phyloP scores from a whole-genome alignment of 2,888 invertebrate genomes.

The Oscheius myriophilus region DNA sequence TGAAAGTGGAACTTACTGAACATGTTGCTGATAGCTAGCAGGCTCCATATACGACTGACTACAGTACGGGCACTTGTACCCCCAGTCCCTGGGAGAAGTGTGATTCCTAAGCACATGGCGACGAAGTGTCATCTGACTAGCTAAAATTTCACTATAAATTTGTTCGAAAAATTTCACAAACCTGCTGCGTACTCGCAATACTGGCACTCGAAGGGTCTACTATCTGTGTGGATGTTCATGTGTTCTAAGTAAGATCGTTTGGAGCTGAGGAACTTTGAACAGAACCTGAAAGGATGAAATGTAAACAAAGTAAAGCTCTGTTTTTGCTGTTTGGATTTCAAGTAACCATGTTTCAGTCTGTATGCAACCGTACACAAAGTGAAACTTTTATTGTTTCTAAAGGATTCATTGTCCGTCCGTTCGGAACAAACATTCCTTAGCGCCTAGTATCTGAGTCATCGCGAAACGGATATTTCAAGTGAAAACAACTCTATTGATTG shows the following conservation, averaged over 20 bases:
- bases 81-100: conserved; percentile 63
- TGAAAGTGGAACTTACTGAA: conserved; percentile 60
- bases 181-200: conserved; percentile 69
- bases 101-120: conserved; percentile 68
- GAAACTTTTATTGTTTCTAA: too few relatives aligned
- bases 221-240: conserved; percentile 61
- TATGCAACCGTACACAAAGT: too few relatives aligned
- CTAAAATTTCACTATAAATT: too few relatives aligned
- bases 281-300: conserved; percentile 41
- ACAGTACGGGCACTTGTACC: conserved; percentile 69
- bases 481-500: too few relatives aligned
- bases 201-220: conserved; percentile 65
- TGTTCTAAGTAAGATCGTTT: conserved; percentile 69
- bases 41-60: conserved; percentile 67
- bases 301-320: not conserved
- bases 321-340: too few relatives aligned
- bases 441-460: too few relatives aligned
- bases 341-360: too few relatives aligned
- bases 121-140: conserved; percentile 69
- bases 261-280: conserved; percentile 65
- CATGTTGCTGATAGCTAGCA: conserved; percentile 69
- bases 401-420: too few relatives aligned
- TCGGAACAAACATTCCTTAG: too few relatives aligned
- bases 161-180: too few relatives aligned
- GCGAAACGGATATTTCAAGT: too few relatives aligned